These are phyloP conservation scores for Lepisosteus osseus DNA, from an alignment of 2,113 vertebrate genomes.

Conservation along the genomic window DNA sequence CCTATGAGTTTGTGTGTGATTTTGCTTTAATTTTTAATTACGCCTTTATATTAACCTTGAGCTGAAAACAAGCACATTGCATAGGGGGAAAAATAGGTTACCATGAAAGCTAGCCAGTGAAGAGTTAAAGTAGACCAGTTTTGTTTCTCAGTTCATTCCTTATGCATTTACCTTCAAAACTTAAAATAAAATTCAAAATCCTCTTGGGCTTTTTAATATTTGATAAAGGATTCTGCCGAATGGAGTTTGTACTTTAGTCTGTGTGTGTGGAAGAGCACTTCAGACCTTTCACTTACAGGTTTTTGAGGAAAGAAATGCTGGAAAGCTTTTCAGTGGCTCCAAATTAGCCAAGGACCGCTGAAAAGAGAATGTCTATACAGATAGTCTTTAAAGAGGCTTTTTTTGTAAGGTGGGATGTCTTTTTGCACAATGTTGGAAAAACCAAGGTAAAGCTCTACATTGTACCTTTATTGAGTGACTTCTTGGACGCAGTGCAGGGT, in stretches of 20 bases:
- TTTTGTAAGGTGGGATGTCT: no score
- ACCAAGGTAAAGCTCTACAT: no score
- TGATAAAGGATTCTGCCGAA: not conserved
- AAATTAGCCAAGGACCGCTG: no score
- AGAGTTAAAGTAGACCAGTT: not conserved
- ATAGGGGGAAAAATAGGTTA: not conserved
- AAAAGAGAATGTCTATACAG: no score
- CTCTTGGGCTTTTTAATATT: not conserved
- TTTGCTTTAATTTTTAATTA: no score
- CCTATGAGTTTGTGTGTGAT: no score
- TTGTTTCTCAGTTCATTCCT: not conserved
- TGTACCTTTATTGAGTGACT: no score
- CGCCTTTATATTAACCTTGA: no score
- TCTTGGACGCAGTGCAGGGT: no score
- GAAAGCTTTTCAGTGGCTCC: not conserved
- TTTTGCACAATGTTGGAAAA: no score
- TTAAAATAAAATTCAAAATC: not conserved
- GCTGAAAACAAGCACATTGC: no score
- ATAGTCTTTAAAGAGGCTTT: no score
- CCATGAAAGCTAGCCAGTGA: not conserved
- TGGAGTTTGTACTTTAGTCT: not conserved
- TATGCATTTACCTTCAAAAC: not conserved
- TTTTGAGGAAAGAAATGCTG: not conserved
- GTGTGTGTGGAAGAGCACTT: not conserved
- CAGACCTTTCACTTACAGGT: not conserved